Evolutionary conservation across 2,797 vertebrate species (phyloP), one percentile per base, ranked within the genome.

Genomic region (Coregonus suidteri): DNA sequence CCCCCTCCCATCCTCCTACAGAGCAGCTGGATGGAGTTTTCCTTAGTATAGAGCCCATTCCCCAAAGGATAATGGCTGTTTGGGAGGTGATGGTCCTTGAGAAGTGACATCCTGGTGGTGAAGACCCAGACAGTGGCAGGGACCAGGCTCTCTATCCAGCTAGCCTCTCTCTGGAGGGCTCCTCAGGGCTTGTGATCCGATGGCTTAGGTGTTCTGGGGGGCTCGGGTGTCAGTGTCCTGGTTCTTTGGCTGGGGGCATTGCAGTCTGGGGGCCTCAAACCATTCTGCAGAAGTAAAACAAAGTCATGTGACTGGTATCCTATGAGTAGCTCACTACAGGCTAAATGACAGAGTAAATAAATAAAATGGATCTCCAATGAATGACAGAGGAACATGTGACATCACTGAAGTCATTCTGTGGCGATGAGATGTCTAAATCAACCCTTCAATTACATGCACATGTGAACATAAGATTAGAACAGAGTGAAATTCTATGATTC

Each of bases 231-330:
- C 54, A 41, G 79, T 52, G 54, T 35, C 71, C 71, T 20, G 30
- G 52, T 76, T 88, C 83, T 85, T 85, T 85, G 84, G 86, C 85
- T 77, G 79, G 67, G 68, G 18, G 67, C 65, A 37, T 76, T 71
- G 81, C 76, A 67, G 71, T 80, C 79, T 34, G 71, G 54, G 34
- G 20, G 71, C 51, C 81, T 83, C 82, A 67, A 76, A 82, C 79
- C 87, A 87, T 89, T 88, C 91, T 93, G 81, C 16, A 54, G 15
- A 64, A 15, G 15, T 18, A 56, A 65, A 9, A 34, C 75, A 25
- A 80, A n/a, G 80, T 30, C 65, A 77, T 37, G 64, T 9, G 56
- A 56, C 4, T 54, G 25, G 65, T 67, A 30, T 25, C 20, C 59
- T 64, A 15, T 67, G 11, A 35, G 65, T 35, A 67, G 3, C 30